phyloP scores from a whole-genome alignment of 2,888 invertebrate species.

The Caprella mutica region DNA sequence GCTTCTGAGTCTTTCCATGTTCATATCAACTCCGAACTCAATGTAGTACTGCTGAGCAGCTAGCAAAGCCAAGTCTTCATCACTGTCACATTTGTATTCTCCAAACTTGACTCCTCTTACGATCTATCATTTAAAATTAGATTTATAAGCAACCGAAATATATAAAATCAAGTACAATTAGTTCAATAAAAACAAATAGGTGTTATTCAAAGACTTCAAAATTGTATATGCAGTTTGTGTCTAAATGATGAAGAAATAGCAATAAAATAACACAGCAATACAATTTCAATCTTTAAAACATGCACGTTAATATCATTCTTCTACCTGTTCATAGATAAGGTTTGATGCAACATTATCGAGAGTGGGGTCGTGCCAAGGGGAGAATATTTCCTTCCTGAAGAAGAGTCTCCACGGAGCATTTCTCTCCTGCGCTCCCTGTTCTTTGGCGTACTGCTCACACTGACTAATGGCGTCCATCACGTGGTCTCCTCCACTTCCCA shows the following conservation, averaged over 20 bases:
- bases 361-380: conserved; percentile 96
- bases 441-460: conserved; percentile 98
- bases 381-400: conserved; percentile 84
- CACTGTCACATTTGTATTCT: conserved; percentile 71
- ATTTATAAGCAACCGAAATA: background rate
- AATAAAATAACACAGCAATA: too few species aligned
- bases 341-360: conserved; percentile 95
- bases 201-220: too few species aligned
- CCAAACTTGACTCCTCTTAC: conserved; percentile 97
- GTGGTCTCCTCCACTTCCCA: conserved; percentile 96
- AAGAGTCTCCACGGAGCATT: conserved; percentile 97
- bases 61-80: conserved; percentile 68
- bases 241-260: too few species aligned
- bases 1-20: conserved; percentile 73
- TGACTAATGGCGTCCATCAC: conserved; percentile 99
- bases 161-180: too few species aligned
- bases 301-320: too few species aligned
- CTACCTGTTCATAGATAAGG: conserved; percentile 82
- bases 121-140: conserved; percentile 41
- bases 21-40: conserved; percentile 83
- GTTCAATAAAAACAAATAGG: too few species aligned
- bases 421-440: conserved; percentile 94
- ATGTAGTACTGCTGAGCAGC: conserved; percentile 98
- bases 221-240: too few species aligned
- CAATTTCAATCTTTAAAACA: too few species aligned